These are phyloP conservation scores for Colaptes auratus DNA, from an alignment of 2,113 vertebrate genomes.

Conservation along the genomic window DNA sequence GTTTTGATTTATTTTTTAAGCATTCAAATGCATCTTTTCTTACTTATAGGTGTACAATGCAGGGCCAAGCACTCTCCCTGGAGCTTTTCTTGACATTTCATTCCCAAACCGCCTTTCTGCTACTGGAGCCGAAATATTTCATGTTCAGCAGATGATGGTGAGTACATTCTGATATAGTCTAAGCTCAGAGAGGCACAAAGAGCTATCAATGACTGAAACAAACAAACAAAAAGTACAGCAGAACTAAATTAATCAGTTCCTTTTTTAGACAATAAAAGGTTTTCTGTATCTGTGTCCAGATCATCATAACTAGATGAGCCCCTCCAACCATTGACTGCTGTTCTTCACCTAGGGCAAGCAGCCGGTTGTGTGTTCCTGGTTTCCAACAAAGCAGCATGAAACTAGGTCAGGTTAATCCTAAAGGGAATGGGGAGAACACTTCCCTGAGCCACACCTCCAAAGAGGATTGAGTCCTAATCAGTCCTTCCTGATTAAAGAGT, in stretches of 20 bases:
- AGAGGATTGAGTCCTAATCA: neutral
- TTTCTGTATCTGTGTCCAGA: neutral
- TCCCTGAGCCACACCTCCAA: neutral
- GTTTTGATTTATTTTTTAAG: neutral
- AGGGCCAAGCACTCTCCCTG: slow-evolving; percentile 94
- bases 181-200: neutral
- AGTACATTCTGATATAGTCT: slow-evolving; percentile 23
- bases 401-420: neutral
- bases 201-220: neutral
- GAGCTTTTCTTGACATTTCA: slow-evolving; percentile 87
- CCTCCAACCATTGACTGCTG: neutral
- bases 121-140: slow-evolving; percentile 91
- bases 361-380: neutral
- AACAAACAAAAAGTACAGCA: neutral
- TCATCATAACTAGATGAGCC: neutral
- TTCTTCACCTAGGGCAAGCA: neutral
- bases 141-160: slow-evolving; percentile 89
- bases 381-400: neutral
- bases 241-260: neutral
- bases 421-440: neutral
- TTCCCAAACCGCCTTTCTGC: slow-evolving; percentile 90
- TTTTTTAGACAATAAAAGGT: neutral
- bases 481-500: neutral
- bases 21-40: neutral
- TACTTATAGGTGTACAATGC: slow-evolving; percentile 90